A percentile compares a stretch with the other conserved stretches of the same genome.
Evolutionary conservation across 2,797 vertebrate genomes (phyloP).

Genomic region (Lateolabrax maculatus): DNA sequence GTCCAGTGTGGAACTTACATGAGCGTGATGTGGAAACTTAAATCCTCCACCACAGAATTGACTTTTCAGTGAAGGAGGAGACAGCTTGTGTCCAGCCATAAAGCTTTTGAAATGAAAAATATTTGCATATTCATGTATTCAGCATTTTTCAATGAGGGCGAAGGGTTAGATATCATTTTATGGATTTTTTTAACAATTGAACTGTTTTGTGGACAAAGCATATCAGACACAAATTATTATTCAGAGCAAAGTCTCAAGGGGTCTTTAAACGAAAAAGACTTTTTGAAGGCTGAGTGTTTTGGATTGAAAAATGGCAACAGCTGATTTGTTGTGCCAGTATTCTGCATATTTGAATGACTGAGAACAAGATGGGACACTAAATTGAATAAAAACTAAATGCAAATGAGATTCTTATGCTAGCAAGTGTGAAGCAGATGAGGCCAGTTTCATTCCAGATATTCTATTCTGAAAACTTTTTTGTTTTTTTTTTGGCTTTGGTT

Average conservation of each 20-base stretch:
- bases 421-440: constrained; percentile 29
- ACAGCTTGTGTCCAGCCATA: not conserved
- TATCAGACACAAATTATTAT: constrained; percentile 3
- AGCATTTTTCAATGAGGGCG: not conserved
- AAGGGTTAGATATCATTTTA: not conserved
- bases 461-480: not conserved
- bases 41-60: not conserved
- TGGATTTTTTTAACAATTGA: not conserved
- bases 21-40: not conserved
- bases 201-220: not conserved
- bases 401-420: constrained; percentile 28
- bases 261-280: not conserved
- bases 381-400: constrained; percentile 18
- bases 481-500: not conserved
- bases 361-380: constrained; percentile 23
- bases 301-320: not conserved
- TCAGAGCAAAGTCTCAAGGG: not conserved
- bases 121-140: not conserved
- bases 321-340: constrained; percentile 4
- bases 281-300: constrained; percentile 3
- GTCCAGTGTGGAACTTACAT: not conserved
- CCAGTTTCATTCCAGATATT: constrained; percentile 5
- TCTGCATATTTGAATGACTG: constrained; percentile 19
- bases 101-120: not conserved
- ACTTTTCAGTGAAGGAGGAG: not conserved